Evolutionary conservation across 1,140 invertebrate species (phyloP).

Genomic region (Calliphora vicina): DNA sequence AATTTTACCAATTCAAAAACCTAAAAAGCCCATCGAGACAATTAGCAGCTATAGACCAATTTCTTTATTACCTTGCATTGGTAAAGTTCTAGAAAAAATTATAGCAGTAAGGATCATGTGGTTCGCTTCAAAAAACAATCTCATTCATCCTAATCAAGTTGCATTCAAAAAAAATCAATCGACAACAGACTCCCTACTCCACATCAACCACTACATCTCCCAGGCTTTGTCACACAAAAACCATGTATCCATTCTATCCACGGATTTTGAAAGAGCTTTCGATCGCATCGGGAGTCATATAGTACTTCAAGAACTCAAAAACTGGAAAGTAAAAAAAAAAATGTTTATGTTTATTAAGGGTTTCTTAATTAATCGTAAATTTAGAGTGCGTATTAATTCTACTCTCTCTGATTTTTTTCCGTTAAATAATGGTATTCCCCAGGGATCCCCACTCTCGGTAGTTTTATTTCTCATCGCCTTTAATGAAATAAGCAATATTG

Average conservation of each 20-base stretch:
- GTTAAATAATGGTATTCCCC: slow-evolving; percentile 39
- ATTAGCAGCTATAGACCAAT: slow-evolving; percentile 32
- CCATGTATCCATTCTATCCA: slow-evolving; percentile 40
- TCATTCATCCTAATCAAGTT: slow-evolving; percentile 39
- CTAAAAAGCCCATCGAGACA: too few species aligned
- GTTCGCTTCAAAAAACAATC: slow-evolving; percentile 39
- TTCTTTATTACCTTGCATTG: slow-evolving; percentile 38
- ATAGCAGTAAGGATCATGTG: slow-evolving; percentile 39
- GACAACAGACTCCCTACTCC: slow-evolving; percentile 38
- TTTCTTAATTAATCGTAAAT: slow-evolving; percentile 36
- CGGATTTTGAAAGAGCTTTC: too few species aligned
- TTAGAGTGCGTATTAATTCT: slow-evolving; percentile 28
- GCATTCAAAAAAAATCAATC: slow-evolving; percentile 43
- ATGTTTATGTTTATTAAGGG: slow-evolving; percentile 33
- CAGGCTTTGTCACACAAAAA: slow-evolving; percentile 41
- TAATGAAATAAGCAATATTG: too few species aligned
- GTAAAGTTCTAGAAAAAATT: slow-evolving; percentile 43
- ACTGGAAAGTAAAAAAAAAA: slow-evolving; percentile 39
- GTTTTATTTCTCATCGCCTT: too few species aligned
- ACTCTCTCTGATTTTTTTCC: not conserved
- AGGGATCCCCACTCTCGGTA: too few species aligned
- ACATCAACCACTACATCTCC: slow-evolving; percentile 38
- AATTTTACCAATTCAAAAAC: too few species aligned
- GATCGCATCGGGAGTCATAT: slow-evolving; percentile 38
- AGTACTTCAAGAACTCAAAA: slow-evolving; percentile 36